Evolutionary conservation across 2,797 vertebrate genomes (phyloP), one percentile per base, ranked within the genome.

Genomic region (Anguilla marmorata): DNA sequence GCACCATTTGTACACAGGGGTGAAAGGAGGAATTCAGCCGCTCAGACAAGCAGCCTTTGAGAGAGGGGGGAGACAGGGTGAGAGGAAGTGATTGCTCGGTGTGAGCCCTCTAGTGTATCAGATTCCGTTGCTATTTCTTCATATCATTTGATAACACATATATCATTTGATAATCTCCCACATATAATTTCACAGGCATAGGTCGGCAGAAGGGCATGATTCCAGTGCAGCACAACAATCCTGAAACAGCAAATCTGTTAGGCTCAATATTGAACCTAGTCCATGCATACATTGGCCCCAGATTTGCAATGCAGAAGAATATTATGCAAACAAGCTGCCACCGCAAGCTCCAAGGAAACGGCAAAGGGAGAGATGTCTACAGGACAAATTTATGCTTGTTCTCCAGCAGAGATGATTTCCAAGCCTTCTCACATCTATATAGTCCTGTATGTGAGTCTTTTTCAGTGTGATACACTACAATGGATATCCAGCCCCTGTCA

Each of bases 31-130:
- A 66, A 85, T 86, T 88, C 69, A 88, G 56, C 52, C 76, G 45
- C 66, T n/a, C 30, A 58, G 72, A 89, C 89, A 89, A 84, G n/a
- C n/a, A 48, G 60, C 72, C 74, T 58, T 86, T 86, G 58, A 87
- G 63, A 86, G 33, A 33, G 12, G 27, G 41, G 41, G 63, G 54
- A 50, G 50, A 48, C 21, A 11, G 82, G 30, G 54, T 41, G 84
- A 87, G 45, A 66, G 82, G 63, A 86, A 30, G 66, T 33, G 87
- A 50, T 79, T 33, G 79, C 87, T n/a, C 41, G 37, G 50, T n/a
- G 45, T 5, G 27, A 85, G 79, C 87, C 30, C 33, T n/a, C 56
- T 69, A 14, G 24, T 74, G 19, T n/a, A 79, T 66, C 52, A 85
- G 30, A 85, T 19, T 3, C 8, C 45, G 16, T 30, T 33, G 4